A percentile compares a stretch with the other conserved stretches of the same genome.
Conservation (phyloP, 1,140 invertebrate genomes). For the Cydia strobilella region DNA sequence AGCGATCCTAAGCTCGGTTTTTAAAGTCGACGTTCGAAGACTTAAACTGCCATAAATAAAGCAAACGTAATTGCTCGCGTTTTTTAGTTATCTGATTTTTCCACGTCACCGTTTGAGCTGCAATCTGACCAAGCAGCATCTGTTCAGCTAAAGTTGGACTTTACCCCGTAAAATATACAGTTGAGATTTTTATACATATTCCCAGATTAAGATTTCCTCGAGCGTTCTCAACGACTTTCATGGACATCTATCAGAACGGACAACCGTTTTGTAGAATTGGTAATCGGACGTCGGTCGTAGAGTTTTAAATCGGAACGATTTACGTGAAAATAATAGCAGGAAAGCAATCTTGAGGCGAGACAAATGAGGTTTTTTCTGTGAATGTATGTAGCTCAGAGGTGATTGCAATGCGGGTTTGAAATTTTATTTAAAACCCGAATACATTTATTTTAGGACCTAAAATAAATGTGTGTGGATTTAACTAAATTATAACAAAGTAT, state of each 20-base stretch:
- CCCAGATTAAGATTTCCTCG: conserved; percentile 23
- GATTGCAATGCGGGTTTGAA: background rate
- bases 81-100: conserved; percentile 37
- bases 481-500: no score
- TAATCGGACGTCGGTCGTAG: conserved; percentile 64
- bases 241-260: conserved; percentile 71
- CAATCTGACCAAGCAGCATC: background rate
- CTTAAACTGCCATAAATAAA: conserved; percentile 29
- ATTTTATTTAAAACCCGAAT: background rate
- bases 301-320: conserved; percentile 70
- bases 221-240: conserved; percentile 53
- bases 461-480: no score
- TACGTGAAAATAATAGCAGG: conserved; percentile 64
- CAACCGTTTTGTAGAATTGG: conserved; percentile 73
- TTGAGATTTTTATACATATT: conserved; percentile 34
- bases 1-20: conserved; percentile 51
- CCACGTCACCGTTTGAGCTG: conserved; percentile 18
- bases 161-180: conserved; percentile 34
- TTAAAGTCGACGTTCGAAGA: conserved; percentile 19
- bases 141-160: conserved; percentile 35
- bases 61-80: conserved; percentile 32
- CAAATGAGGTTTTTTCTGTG: conserved; percentile 38
- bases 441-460: no score
- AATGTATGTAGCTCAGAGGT: background rate
- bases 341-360: conserved; percentile 47